Evolutionary conservation across 2,113 vertebrate genomes (phyloP).

Genomic region (Corvus moneduloides): DNA sequence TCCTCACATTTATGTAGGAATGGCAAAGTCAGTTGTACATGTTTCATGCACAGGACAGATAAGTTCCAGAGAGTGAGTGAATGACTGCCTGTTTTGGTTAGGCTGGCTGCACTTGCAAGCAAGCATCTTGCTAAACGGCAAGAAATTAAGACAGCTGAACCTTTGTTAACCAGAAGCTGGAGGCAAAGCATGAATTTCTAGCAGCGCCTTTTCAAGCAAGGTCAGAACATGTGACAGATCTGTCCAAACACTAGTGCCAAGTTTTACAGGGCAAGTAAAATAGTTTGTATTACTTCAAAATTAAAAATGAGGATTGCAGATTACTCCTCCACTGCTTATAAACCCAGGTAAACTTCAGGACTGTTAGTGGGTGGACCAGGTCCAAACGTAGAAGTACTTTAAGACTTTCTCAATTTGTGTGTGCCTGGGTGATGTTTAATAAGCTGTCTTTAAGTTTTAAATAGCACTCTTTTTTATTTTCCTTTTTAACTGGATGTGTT

Average conservation of each 20-base stretch:
- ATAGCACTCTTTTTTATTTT: background rate
- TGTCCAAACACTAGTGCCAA: background rate
- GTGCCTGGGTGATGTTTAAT: background rate
- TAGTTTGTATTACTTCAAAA: background rate
- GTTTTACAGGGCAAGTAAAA: background rate
- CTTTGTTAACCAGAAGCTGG: background rate
- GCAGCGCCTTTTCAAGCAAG: background rate
- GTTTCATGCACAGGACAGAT: background rate
- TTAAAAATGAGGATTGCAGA: background rate
- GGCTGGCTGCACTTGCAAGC: background rate
- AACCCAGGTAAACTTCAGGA: background rate
- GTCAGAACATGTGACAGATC: background rate
- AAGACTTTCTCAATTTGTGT: background rate
- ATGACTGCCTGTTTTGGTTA: background rate
- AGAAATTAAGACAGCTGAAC: background rate
- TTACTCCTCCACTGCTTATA: background rate
- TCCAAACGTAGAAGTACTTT: background rate
- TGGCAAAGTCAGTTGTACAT: background rate
- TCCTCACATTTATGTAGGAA: background rate
- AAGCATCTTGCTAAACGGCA: background rate
- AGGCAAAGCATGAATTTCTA: background rate
- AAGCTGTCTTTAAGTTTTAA: background rate
- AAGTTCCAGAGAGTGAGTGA: background rate
- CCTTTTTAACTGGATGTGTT: background rate
- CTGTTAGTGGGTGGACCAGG: background rate